Evolutionary conservation across 1,140 invertebrate species (phyloP), one percentile per base, ranked within the genome.

Genomic region (Zaprionus nigranus): DNA sequence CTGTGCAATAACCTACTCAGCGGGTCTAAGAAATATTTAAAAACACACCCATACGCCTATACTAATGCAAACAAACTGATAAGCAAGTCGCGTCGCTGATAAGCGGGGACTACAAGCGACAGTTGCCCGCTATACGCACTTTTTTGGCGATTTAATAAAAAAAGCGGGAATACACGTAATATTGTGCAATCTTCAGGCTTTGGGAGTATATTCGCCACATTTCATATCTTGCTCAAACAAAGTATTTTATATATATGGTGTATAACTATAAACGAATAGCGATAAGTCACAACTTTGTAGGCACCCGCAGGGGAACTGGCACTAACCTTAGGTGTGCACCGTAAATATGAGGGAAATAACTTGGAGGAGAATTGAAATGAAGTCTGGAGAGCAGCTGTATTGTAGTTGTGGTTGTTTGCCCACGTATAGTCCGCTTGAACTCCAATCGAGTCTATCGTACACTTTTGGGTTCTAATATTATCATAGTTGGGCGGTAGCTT

Each of bases 21-120:
- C 65, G 57, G 67, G 61, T 71, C 59, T 66, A 43, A 58, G 30
- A 24, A 57, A 53, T 66, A 73, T 34, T 61, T 53, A 56, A 11
- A 71, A 53, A 70, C 36, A 79, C 46, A 63, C 69, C 63, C 24
- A 24, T 51, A 22, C 53, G 17, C 53, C 26, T 57, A 58, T 70
- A 64, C 22, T 56, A 67, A 75, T 59, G 78, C 69, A 86, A 88
- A 88, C 77, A 83, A 63, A 59, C 72, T 51, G 83, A 87, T 87
- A 87, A 87, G 84, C 63, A 12, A 46, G 62, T 43, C n/a, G 56
- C 56, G 22, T 57, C 30, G 28, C 73, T 88, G 83, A 87, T 87
- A 87, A 87, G 59, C 36, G 13, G 6, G 38, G 13, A 1, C 1
- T 1, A 1, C 30, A 26, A 49, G 38, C 54, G 67, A 30, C 34